Percentiles rank a stretch among this genome's conserved stretches.
Evolutionary conservation across 1,140 invertebrate species (phyloP).

Genomic region (Drosophila arizonae): DNA sequence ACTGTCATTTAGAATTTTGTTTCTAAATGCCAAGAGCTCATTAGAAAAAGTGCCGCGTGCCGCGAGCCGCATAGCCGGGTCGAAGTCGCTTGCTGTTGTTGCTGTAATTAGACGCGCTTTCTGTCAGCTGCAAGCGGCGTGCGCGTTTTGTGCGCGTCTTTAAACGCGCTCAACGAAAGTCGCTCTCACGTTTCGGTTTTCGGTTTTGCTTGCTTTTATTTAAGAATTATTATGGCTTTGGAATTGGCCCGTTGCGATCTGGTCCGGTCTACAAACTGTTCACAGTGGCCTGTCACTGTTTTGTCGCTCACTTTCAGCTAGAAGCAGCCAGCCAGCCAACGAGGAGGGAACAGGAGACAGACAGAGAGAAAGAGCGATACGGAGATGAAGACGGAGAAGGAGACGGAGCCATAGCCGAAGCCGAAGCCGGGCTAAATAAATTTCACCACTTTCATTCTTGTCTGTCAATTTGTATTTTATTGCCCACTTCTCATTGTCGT

Average conservation of each 20-base stretch:
- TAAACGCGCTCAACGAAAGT: conserved; percentile 55
- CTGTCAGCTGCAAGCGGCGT: conserved; percentile 23
- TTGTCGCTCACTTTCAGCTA: conserved; percentile 60
- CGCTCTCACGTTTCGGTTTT: conserved; percentile 60
- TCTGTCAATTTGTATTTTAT: conserved; percentile 65
- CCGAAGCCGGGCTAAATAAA: conserved; percentile 40
- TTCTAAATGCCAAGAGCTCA: conserved; percentile 39
- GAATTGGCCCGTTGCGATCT: conserved; percentile 36
- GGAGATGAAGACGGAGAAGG: conserved; percentile 9
- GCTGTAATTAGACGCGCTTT: conserved; percentile 61
- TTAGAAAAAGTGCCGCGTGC: conserved; percentile 65
- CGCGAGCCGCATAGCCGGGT: conserved; percentile 31
- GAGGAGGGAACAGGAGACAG: not conserved
- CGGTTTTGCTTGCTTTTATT: conserved; percentile 41
- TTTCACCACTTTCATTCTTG: conserved; percentile 71
- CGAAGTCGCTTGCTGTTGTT: not conserved
- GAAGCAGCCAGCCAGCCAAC: conserved; percentile 8
- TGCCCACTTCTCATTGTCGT: conserved; percentile 52
- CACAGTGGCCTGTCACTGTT: conserved; percentile 42
- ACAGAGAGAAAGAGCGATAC: not conserved
- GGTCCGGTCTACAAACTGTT: conserved; percentile 25
- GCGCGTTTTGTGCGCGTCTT: conserved; percentile 37
- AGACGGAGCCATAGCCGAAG: conserved; percentile 10
- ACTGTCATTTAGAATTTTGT: conserved; percentile 46
- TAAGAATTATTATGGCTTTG: conserved; percentile 61